Evolutionary conservation across 2,113 vertebrate species (phyloP).

Genomic region (Glaucidium brasilianum): DNA sequence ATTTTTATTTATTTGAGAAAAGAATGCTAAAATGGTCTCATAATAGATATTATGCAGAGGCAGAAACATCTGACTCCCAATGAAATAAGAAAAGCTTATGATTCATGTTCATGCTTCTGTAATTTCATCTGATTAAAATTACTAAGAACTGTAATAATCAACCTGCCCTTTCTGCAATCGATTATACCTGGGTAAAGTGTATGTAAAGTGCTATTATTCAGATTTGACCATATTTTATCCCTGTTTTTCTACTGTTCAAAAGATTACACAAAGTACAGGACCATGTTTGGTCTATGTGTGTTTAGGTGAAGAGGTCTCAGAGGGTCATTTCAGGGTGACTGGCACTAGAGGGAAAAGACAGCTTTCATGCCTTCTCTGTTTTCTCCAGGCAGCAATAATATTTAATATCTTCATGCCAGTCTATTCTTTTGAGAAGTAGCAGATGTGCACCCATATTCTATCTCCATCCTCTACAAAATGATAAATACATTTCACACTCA

Average conservation of each 20-base stretch:
- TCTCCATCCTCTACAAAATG: not conserved
- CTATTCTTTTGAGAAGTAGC: not conserved
- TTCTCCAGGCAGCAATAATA: not conserved
- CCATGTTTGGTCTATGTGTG: accelerated
- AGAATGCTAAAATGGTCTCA: conserved; percentile 12
- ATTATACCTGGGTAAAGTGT: not conserved
- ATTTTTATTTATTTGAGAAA: conserved; percentile 5
- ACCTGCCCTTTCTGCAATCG: not conserved
- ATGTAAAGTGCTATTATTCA: not conserved
- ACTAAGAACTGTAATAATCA: not conserved
- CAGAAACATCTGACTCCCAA: conserved; percentile 53
- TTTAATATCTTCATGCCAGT: not conserved
- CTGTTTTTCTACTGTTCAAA: not conserved
- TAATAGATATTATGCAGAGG: conserved; percentile 7
- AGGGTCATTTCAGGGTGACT: not conserved
- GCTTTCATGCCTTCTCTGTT: not conserved
- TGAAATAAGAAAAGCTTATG: conserved; percentile 46
- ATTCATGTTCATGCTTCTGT: conserved; percentile 38
- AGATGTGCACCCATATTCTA: not conserved
- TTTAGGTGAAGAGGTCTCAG: not conserved
- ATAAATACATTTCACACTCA: not conserved
- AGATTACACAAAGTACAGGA: not conserved
- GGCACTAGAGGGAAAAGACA: not conserved
- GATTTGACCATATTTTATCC: not conserved
- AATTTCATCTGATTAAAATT: conserved; percentile 47